Evolutionary conservation across 2,113 vertebrate species (phyloP).

Genomic region (Hydrochoerus hydrochaeris): DNA sequence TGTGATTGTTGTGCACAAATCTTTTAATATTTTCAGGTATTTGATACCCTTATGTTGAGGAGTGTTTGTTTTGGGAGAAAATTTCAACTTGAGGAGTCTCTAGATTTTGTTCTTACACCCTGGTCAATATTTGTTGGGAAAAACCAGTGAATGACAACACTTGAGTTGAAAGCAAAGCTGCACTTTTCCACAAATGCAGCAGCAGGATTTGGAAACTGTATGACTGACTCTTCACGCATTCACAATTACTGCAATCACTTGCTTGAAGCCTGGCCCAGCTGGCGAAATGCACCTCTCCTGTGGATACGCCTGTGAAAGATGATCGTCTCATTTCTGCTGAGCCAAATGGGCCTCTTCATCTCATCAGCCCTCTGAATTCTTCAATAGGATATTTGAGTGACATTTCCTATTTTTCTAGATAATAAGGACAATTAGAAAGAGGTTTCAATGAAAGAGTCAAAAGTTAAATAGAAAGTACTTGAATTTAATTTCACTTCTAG

Average conservation of each 20-base stretch:
- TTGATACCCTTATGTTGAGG: not conserved
- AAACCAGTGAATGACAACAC: not conserved
- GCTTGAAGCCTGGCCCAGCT: conserved; percentile 71
- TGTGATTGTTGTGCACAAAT: not conserved
- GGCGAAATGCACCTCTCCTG: conserved; percentile 56
- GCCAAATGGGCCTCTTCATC: conserved; percentile 56
- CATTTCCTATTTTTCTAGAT: conserved; percentile 53
- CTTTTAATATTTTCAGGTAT: not conserved
- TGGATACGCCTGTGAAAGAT: conserved; percentile 71
- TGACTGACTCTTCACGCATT: conserved; percentile 39
- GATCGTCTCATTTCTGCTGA: conserved; percentile 79
- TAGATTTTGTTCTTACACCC: not conserved
- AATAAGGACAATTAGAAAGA: conserved; percentile 58
- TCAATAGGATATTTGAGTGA: not conserved
- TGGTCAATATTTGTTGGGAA: not conserved
- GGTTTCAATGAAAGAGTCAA: conserved; percentile 49
- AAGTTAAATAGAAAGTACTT: conserved; percentile 66
- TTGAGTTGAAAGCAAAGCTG: not conserved
- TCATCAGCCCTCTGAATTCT: conserved; percentile 37
- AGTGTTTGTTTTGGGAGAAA: not conserved
- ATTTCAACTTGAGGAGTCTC: not conserved
- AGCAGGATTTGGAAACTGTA: conserved; percentile 42
- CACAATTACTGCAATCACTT: conserved; percentile 57
- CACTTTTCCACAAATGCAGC: not conserved
- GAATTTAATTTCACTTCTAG: conserved; percentile 35